Conservation (phyloP, 1,140 invertebrate genomes). For the Trichonephila clavipes region DNA sequence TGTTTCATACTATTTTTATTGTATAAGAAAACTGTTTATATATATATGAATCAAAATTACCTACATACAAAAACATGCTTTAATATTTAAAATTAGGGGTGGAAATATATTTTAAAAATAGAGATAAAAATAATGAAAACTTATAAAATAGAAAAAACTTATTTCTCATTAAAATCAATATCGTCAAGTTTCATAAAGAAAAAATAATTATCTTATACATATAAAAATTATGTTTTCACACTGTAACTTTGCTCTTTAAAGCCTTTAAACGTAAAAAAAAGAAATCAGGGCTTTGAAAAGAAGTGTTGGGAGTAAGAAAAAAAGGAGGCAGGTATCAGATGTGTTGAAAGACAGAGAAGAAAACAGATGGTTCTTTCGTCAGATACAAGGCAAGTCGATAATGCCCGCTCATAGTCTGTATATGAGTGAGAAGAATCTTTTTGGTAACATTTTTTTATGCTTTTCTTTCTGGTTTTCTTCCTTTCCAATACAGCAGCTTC, state of each 20-base stretch:
- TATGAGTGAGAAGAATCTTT: constrained; percentile 2
- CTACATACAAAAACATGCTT: too few relatives aligned
- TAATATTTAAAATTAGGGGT: too few relatives aligned
- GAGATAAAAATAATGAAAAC: too few relatives aligned
- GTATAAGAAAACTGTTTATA: too few relatives aligned
- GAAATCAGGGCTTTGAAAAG: not conserved
- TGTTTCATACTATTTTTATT: too few relatives aligned
- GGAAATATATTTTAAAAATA: too few relatives aligned
- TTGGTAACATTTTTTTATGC: not conserved
- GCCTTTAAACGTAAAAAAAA: not conserved
- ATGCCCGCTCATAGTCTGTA: constrained; percentile 16
- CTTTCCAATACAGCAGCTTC: not conserved
- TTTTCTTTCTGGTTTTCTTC: not conserved
- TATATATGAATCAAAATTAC: too few relatives aligned
- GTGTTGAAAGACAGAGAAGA: not conserved
- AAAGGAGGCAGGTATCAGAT: not conserved
- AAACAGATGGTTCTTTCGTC: constrained; percentile 57
- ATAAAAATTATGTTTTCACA: not conserved
- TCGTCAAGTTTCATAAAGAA: not conserved
- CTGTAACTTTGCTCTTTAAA: not conserved
- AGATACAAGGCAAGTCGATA: constrained; percentile 57
- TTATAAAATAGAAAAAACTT: not conserved
- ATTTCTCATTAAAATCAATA: not conserved
- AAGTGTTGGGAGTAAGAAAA: not conserved
- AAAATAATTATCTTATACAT: not conserved